Conservation (phyloP, 2,113 vertebrate species). For the Oryzias celebensis region DNA sequence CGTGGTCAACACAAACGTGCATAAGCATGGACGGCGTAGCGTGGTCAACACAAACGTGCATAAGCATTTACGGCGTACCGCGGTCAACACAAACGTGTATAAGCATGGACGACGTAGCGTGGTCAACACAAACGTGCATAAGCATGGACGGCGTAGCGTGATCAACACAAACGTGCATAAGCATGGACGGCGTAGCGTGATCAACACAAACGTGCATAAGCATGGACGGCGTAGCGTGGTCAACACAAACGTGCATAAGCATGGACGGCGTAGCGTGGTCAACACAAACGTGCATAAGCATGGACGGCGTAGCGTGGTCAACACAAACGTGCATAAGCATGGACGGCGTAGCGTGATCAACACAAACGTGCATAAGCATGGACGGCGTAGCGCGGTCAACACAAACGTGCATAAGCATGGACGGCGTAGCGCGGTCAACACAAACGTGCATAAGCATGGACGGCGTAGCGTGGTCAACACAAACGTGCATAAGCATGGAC, state of each 20-base stretch:
- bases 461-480: not conserved
- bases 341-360: not conserved
- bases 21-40: too few species aligned
- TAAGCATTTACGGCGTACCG: too few species aligned
- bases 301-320: not conserved
- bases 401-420: not conserved
- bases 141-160: not conserved
- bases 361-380: not conserved
- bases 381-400: not conserved
- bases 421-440: not conserved
- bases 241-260: not conserved
- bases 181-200: not conserved
- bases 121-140: not conserved
- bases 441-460: not conserved
- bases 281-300: not conserved
- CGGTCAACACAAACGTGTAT: not conserved
- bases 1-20: too few species aligned
- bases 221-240: not conserved
- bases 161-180: not conserved
- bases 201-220: not conserved
- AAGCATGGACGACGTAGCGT: not conserved
- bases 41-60: too few species aligned
- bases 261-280: not conserved
- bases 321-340: not conserved
- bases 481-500: not conserved